Evolutionary conservation across 30 jellyfish, hydroid and myxozoan genomes (phyloP).

Genomic region (Aurelia sp.): DNA sequence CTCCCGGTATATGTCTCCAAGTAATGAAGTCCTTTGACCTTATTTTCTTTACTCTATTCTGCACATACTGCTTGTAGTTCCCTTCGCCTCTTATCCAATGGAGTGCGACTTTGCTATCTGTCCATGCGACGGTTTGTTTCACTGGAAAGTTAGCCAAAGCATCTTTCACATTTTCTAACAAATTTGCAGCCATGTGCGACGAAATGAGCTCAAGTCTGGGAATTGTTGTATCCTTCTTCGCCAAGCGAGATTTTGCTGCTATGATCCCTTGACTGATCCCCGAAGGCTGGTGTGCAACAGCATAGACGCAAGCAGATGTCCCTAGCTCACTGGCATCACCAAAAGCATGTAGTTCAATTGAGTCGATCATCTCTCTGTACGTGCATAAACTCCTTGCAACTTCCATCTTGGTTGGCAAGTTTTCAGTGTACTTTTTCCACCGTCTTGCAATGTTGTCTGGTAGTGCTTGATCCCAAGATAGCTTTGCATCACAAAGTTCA

Average conservation of each 20-base stretch:
- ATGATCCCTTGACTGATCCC: slow-evolving; percentile 41
- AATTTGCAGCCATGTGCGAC: slow-evolving; percentile 76
- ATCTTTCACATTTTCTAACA: slow-evolving; percentile 44
- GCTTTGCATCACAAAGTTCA: slow-evolving; percentile 41
- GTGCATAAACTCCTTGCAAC: slow-evolving; percentile 14
- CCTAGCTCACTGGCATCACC: slow-evolving; percentile 85
- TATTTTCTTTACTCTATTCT: slow-evolving; percentile 70
- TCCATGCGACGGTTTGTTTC: slow-evolving; percentile 31
- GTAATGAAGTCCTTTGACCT: slow-evolving; percentile 23
- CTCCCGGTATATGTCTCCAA: slow-evolving; percentile 61
- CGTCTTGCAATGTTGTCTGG: slow-evolving; percentile 25
- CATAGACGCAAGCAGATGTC: slow-evolving; percentile 48
- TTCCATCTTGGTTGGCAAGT: slow-evolving; percentile 37
- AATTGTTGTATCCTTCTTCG: slow-evolving; percentile 64
- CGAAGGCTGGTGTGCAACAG: slow-evolving; percentile 52
- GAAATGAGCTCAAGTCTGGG: slow-evolving; percentile 84
- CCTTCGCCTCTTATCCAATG: slow-evolving; percentile 75
- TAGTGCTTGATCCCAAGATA: slow-evolving; percentile 60
- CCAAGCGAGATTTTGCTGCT: slow-evolving; percentile 53
- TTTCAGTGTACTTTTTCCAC: slow-evolving; percentile 48
- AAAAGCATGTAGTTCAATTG: slow-evolving; percentile 67
- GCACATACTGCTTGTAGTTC: slow-evolving; percentile 58
- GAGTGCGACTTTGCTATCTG: slow-evolving; percentile 71
- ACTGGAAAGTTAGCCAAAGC: slow-evolving; percentile 47
- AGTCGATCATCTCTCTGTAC: not conserved